Conservation (phyloP, 53 echinoderm and acorn worm species). For the Astropecten irregularis region DNA sequence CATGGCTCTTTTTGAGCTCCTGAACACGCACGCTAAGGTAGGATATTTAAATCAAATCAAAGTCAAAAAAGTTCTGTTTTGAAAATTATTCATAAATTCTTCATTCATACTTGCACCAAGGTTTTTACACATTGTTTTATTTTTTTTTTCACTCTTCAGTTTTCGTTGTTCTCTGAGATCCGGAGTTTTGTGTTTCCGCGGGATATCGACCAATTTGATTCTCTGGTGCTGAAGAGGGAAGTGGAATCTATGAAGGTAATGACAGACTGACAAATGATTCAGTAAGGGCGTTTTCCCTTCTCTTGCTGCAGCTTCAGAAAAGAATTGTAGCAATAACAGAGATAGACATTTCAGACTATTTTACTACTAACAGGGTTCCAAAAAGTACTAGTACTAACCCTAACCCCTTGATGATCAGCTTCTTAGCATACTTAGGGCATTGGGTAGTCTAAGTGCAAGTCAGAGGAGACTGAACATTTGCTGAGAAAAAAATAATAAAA, state of each 20-base stretch:
- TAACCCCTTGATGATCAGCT: too few relatives aligned
- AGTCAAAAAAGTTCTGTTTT: background rate
- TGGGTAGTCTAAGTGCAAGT: too few relatives aligned
- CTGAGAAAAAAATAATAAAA: too few relatives aligned
- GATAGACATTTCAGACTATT: too few relatives aligned
- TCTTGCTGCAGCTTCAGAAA: background rate
- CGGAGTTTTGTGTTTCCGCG: constrained; percentile 85
- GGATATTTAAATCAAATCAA: background rate
- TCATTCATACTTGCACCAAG: too few relatives aligned
- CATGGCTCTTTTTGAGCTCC: constrained; percentile 88
- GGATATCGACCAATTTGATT: constrained; percentile 92
- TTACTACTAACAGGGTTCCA: too few relatives aligned
- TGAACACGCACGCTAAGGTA: constrained; percentile 97
- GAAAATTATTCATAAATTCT: too few relatives aligned
- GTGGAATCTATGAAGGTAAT: constrained; percentile 98
- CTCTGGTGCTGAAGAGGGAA: constrained; percentile 89
- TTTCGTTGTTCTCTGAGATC: constrained; percentile 91
- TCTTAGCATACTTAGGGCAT: too few relatives aligned
- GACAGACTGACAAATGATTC: too few relatives aligned
- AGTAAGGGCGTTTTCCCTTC: background rate
- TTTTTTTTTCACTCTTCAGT: constrained; percentile 56
- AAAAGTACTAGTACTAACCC: too few relatives aligned
- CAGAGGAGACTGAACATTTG: too few relatives aligned
- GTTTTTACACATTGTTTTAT: background rate
- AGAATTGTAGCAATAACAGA: too few relatives aligned